Conservation (phyloP, 2,888 invertebrate species). For the Pachliopta kotzebuea region DNA sequence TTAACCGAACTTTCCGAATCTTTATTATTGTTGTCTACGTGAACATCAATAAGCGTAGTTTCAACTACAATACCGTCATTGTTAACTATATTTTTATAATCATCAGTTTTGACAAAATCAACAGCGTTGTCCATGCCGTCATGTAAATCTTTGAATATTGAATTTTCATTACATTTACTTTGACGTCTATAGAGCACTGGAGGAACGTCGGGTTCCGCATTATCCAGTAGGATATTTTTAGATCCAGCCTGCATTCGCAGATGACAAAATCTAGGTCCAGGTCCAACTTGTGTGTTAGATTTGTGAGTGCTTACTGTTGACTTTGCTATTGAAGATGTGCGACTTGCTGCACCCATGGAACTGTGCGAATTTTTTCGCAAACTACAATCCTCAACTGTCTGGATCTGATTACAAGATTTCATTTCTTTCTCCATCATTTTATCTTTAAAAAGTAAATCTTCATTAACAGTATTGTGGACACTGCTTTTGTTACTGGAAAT, state of each 20-base stretch:
- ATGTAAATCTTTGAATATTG: constrained; percentile 68
- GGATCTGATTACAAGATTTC: constrained; percentile 49
- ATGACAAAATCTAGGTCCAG: constrained; percentile 88
- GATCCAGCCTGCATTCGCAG: constrained; percentile 88
- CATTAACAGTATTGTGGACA: constrained; percentile 55
- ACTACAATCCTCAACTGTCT: constrained; percentile 47
- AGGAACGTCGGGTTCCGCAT: constrained; percentile 85
- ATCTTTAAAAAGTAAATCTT: constrained; percentile 61
- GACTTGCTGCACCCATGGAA: constrained; percentile 71
- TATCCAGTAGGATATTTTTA: constrained; percentile 89
- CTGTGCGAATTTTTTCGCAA: constrained; percentile 66
- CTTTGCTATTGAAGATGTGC: constrained; percentile 72
- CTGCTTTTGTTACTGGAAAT: constrained; percentile 71
- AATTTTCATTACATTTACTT: constrained; percentile 71
- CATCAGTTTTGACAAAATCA: constrained; percentile 56
- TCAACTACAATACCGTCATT: constrained; percentile 66
- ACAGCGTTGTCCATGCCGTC: constrained; percentile 68
- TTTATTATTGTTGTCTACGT: constrained; percentile 67
- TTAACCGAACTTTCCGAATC: constrained; percentile 53
- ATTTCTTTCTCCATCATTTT: constrained; percentile 47
- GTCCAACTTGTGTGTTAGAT: constrained; percentile 72
- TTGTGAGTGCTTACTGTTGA: constrained; percentile 75
- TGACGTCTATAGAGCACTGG: constrained; percentile 87
- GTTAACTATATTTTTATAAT: constrained; percentile 48
- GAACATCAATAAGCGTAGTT: constrained; percentile 71